A percentile compares a stretch with the other conserved stretches of the same genome.
Conservation (phyloP, 2,888 invertebrate genomes). For the Aethes cnicana region DNA sequence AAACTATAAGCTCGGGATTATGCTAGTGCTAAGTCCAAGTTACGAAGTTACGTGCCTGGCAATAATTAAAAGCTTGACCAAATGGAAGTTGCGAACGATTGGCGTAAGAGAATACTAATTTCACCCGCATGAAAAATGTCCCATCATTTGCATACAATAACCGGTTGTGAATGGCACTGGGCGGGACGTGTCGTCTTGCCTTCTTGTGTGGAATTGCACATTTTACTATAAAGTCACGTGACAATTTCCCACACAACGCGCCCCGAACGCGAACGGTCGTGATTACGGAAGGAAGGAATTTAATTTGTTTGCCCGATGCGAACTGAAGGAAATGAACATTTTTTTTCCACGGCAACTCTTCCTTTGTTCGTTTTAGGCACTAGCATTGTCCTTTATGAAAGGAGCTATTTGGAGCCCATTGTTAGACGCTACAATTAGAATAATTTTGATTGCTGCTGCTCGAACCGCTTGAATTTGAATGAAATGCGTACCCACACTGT, state of each 20-base stretch:
- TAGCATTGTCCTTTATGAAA: slow-evolving; percentile 25
- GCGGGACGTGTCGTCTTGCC: slow-evolving; percentile 49
- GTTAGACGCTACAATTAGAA: slow-evolving; percentile 26
- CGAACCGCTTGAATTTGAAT: slow-evolving; percentile 13
- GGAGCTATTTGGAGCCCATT: slow-evolving; percentile 20
- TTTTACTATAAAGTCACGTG: slow-evolving; percentile 62
- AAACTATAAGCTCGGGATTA: no score
- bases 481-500: slow-evolving; percentile 1
- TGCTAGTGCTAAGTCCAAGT: slow-evolving; percentile 14
- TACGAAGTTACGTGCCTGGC: slow-evolving; percentile 35
- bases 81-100: slow-evolving; percentile 38
- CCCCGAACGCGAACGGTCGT: slow-evolving; percentile 40
- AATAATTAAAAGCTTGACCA: slow-evolving; percentile 34
- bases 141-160: slow-evolving; percentile 76
- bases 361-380: slow-evolving; percentile 28
- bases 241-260: slow-evolving; percentile 58
- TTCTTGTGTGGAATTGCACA: slow-evolving; percentile 43
- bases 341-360: slow-evolving; percentile 31
- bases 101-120: slow-evolving; percentile 45
- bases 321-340: slow-evolving; percentile 40
- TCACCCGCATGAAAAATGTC: slow-evolving; percentile 57
- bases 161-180: slow-evolving; percentile 58
- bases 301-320: slow-evolving; percentile 42
- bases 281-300: slow-evolving; percentile 50
- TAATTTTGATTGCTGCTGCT: slow-evolving; percentile 25